These are phyloP conservation scores for Aporophyla nigra DNA, from an alignment of 2,888 invertebrate genomes.

Conservation along the genomic window DNA sequence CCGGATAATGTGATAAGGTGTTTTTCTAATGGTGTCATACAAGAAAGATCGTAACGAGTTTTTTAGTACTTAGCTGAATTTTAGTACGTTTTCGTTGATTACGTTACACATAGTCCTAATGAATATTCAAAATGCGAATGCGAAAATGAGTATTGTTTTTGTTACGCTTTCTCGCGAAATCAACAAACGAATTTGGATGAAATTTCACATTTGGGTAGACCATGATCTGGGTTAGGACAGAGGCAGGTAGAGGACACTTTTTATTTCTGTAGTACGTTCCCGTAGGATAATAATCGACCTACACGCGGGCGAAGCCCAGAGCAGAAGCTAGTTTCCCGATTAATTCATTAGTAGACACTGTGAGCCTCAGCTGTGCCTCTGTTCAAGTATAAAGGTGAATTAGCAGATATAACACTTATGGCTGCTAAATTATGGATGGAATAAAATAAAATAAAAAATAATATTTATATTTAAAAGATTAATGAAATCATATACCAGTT, in stretches of 20 bases:
- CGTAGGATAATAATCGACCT: not conserved
- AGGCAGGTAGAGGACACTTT: not conserved
- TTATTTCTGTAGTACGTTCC: not conserved
- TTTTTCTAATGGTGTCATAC: not conserved
- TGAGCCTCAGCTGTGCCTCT: no score
- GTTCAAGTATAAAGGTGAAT: not conserved
- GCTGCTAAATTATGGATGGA: not conserved
- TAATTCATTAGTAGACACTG: not conserved
- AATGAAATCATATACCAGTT: no score
- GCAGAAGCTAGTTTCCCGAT: not conserved
- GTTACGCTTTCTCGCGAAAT: no score
- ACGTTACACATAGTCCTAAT: not conserved
- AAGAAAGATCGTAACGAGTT: not conserved
- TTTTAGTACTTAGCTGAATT: not conserved
- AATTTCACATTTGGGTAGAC: not conserved
- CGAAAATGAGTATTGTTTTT: not conserved
- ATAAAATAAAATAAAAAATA: not conserved
- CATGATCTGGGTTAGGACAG: not conserved
- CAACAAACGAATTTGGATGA: not conserved
- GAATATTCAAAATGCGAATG: not conserved
- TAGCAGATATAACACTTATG: not conserved
- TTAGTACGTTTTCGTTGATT: not conserved
- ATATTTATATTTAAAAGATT: not conserved
- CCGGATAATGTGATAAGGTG: constrained; percentile 23
- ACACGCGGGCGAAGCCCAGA: no score